Evolutionary conservation across 2,797 vertebrate species (phyloP), one percentile per base, ranked within the genome.

Genomic region (Sebastes melanostomus): DNA sequence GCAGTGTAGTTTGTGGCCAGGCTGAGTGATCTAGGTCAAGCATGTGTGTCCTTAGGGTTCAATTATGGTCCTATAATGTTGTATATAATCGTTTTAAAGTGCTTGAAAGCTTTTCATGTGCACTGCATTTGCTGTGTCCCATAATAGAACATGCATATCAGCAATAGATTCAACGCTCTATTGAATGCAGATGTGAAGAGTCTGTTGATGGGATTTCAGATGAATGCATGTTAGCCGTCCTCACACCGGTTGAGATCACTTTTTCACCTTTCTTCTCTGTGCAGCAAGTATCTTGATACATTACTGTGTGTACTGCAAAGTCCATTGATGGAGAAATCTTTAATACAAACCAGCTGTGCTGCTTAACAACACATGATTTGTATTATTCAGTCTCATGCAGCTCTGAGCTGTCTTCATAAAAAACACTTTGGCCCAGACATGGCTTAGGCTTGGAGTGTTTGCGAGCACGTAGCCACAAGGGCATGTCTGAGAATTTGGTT

Each of bases 291-390:
- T 66, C 20, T 80, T 60, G 22, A 72, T 75, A 32, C 36, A 73
- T 82, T 55, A 38, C 79, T 78, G 74, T 86, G 22, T 71, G 61
- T 80, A 27, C 38, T 76, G 71, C 16, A 50, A 65, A 65, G 46
- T 46, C 59, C 78, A 36, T 34, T 59, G 20, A 61, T 62, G 34
- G 46, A 14, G 42, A 81, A 72, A n/a, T 46, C 10, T 80, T 76
- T 68, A 88, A 89, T 75, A 59, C 50, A 72, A 80, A 91, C 74
- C 89, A 91, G 81, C 80, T 88, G 90, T 78, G 54, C 50, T 77
- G 68, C 42, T 77, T 58, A 74, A 81, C 20, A 74, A 74, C 84
- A 88, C 66, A 77, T 65, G 52, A 81, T 78, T 83, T 81, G 70
- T 72, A 73, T 86, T 80, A 72, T 77, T 78, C 32, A 75, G 78